These are phyloP conservation scores for Tetanocera ferruginea DNA, from an alignment of 2,888 invertebrate genomes.

Conservation along the genomic window DNA sequence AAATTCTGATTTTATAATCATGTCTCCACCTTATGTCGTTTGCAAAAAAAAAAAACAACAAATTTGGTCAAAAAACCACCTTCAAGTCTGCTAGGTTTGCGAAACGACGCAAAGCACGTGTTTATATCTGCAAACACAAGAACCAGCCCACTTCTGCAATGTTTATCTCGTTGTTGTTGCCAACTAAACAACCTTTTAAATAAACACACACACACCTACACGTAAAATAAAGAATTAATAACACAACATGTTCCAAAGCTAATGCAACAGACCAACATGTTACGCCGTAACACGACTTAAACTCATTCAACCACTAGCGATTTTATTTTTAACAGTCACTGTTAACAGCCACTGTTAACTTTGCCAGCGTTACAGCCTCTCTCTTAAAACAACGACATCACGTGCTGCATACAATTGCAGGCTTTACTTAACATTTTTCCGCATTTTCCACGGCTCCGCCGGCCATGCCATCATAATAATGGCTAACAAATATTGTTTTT, in stretches of 20 bases:
- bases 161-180: conserved; percentile 4
- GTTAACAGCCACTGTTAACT: not conserved
- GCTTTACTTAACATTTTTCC: not conserved
- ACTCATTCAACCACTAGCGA: not conserved
- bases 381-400: not conserved
- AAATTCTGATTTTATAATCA: too few species aligned
- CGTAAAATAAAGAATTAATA: not conserved
- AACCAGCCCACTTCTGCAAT: conserved; percentile 36
- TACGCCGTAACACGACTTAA: not conserved
- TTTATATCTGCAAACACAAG: not conserved
- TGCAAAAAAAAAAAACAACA: too few species aligned
- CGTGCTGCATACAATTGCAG: not conserved
- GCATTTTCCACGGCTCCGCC: not conserved
- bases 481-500: not conserved
- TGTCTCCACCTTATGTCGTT: too few species aligned
- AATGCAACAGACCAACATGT: not conserved
- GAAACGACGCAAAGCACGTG: conserved; percentile 23
- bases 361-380: not conserved
- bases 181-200: not conserved
- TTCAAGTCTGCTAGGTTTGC: not conserved
- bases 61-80: not conserved
- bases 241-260: conserved; percentile 3
- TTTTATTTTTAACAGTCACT: not conserved
- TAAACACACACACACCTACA: not conserved
- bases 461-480: not conserved